These are phyloP conservation scores for Operophtera brumata DNA, from an alignment of 2,888 invertebrate genomes.

Conservation along the genomic window DNA sequence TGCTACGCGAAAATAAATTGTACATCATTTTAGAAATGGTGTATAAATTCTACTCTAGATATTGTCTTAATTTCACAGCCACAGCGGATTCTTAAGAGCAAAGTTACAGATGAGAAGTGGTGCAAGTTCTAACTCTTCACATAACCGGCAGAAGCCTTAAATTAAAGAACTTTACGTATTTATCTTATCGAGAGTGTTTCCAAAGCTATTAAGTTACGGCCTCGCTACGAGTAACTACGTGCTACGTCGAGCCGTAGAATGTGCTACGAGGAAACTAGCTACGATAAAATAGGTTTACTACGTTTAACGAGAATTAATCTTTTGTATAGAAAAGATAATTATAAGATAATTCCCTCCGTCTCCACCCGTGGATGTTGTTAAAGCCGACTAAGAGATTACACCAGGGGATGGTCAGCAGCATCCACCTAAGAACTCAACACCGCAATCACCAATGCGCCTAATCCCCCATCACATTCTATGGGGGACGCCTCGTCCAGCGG, in stretches of 20 bases:
- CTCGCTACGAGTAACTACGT: conserved; percentile 23
- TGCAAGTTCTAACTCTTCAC: conserved; percentile 19
- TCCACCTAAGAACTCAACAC: too few species aligned
- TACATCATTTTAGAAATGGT: too few species aligned
- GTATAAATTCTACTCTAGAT: too few species aligned
- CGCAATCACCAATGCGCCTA: too few species aligned
- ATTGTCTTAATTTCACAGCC: neutral
- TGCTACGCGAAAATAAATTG: neutral
- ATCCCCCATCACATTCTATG: too few species aligned
- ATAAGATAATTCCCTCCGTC: too few species aligned
- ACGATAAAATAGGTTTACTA: neutral
- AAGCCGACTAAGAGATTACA: too few species aligned
- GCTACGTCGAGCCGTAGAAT: conserved; percentile 32
- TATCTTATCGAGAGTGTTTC: conserved; percentile 38
- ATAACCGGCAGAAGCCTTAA: conserved; percentile 31
- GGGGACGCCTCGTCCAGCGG: too few species aligned
- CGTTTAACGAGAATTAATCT: too few species aligned
- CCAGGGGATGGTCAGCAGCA: too few species aligned
- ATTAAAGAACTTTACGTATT: conserved; percentile 45
- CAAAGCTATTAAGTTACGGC: conserved; percentile 33
- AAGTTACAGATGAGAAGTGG: conserved; percentile 19
- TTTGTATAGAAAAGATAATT: too few species aligned
- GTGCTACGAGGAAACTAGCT: conserved; percentile 30
- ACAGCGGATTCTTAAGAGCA: neutral
- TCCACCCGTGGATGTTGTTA: too few species aligned